Conservation (phyloP, 2,797 vertebrate genomes). For the Alcedo quadribrachys region DNA sequence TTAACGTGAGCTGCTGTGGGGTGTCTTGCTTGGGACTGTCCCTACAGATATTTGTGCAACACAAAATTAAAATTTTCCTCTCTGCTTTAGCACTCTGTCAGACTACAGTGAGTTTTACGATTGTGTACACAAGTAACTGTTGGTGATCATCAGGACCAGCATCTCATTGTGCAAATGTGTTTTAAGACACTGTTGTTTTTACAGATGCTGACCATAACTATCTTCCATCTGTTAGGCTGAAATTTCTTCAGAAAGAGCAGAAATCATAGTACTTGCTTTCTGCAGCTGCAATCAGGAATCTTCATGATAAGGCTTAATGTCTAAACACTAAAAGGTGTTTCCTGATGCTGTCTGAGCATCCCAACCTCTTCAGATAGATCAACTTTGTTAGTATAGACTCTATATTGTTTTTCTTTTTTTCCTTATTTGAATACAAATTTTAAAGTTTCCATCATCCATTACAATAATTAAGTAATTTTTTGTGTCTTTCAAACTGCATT, state of each 20-base stretch:
- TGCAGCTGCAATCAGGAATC: background rate
- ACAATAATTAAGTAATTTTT: background rate
- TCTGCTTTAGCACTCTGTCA: background rate
- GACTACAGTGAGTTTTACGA: background rate
- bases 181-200: background rate
- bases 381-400: background rate
- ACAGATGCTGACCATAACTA: background rate
- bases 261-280: background rate
- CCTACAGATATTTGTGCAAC: background rate
- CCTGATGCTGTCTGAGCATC: background rate
- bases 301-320: background rate
- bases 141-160: background rate
- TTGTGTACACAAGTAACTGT: background rate
- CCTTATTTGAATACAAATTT: background rate
- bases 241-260: background rate
- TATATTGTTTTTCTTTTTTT: background rate
- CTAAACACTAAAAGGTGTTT: background rate
- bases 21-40: background rate
- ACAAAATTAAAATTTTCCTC: fast-evolving
- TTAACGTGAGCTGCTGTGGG: fast-evolving
- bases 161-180: background rate
- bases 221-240: background rate
- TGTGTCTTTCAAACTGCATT: background rate
- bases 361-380: background rate
- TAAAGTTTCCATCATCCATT: background rate